Evolutionary conservation across 2,113 vertebrate species (phyloP), one percentile per base, ranked within the genome.

Genomic region (Pseudonaja textilis): DNA sequence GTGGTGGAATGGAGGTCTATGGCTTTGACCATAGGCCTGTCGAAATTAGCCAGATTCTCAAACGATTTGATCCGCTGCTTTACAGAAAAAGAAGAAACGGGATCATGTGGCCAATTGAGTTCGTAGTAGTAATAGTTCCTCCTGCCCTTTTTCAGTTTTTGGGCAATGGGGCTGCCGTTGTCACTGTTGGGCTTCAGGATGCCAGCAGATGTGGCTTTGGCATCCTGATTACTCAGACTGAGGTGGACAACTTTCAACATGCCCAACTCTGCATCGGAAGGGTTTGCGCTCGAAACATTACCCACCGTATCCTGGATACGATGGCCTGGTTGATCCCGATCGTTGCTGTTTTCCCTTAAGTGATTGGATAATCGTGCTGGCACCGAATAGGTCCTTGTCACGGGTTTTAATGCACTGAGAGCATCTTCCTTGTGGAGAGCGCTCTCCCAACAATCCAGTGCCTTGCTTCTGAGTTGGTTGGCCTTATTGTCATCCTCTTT

Each of bases 51-150:
- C 93, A 99, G 95, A 93, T 99, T 99, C 97, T 99, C 99, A 55
- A 99, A 99, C 10, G 99, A 99, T 96, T 99, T 99, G 94, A 99
- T 99, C 95, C 99, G 98, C 93, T 99, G 98, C 93, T 98, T 98
- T 64, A 99, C 99, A 52, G 99, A 99, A 96, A 99, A 98, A 56
- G 97, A 97, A 55, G 98, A 98, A 95, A 98, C 97, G 69, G 97
- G 96, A 93, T 98, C 98, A 5, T 97, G 96, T 0, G 98, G 96
- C 96, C 97, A 97, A 93, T 97, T 97, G 85, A 97, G 94, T 42
- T 98, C 98, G 2, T 97, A 97, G 93, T 98, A 98, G 91, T 98
- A 97, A 89, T 98, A 97, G 90, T 98, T 98, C 34, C 97, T 97
- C 42, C 97, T 98, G 59, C 96, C 96, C 89, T 86, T 94, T 89